Conservation (phyloP, 2,888 invertebrate species). For the Conchocele bisecta region DNA sequence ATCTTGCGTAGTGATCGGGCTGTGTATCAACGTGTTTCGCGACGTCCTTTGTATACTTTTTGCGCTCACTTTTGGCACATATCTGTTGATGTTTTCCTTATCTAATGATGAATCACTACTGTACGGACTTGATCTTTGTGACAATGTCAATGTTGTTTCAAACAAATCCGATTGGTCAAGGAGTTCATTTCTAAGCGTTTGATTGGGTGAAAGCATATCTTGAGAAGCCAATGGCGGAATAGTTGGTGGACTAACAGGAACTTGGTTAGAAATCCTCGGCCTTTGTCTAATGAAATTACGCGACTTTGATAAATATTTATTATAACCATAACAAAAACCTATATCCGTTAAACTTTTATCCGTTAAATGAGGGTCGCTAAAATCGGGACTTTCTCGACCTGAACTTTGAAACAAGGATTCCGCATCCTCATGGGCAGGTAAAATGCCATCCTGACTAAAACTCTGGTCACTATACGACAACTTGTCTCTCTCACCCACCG, state of each 20-base stretch:
- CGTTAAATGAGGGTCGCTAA: conserved; percentile 62
- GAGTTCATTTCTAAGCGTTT: conserved; percentile 36
- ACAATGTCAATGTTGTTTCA: conserved; percentile 39
- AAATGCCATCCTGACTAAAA: conserved; percentile 76
- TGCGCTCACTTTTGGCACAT: conserved; percentile 25
- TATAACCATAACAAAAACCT: conserved; percentile 65
- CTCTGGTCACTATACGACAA: conserved; percentile 68
- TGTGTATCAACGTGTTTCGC: conserved; percentile 50
- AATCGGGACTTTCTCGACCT: conserved; percentile 57
- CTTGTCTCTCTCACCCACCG: conserved; percentile 6
- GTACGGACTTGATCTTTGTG: conserved; percentile 38
- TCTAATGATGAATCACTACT: conserved; percentile 53
- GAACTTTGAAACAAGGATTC: conserved; percentile 75
- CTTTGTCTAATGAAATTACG: conserved; percentile 54
- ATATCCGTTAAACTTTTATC: conserved; percentile 68
- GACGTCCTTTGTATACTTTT: conserved; percentile 35
- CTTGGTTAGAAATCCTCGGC: conserved; percentile 16
- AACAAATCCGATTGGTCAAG: conserved; percentile 31
- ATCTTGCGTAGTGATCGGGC: conserved; percentile 37
- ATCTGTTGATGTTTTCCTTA: conserved; percentile 45
- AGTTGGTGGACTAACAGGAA: conserved; percentile 21
- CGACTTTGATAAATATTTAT: conserved; percentile 59
- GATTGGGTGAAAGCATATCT: conserved; percentile 56
- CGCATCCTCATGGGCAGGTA: conserved; percentile 76
- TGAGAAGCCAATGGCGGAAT: conserved; percentile 47